These are phyloP conservation scores for Solenodon paradoxus DNA, from an alignment of 2,113 vertebrate species.

Conservation along the genomic window DNA sequence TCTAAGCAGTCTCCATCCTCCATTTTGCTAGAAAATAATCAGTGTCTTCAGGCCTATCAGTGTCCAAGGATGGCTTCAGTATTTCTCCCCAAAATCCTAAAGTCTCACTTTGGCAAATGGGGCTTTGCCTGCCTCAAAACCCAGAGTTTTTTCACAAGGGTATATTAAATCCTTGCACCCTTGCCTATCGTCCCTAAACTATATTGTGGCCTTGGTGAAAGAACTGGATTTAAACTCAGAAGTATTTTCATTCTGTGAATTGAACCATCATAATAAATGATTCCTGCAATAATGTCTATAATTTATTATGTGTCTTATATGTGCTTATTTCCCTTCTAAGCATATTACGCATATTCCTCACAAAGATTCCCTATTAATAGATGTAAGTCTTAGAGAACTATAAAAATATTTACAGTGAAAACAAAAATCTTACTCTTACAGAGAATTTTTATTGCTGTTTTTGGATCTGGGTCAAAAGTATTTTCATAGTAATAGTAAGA, in stretches of 20 bases:
- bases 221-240: not conserved
- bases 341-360: not conserved
- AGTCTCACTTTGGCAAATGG: not conserved
- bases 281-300: not conserved
- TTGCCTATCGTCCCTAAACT: not conserved
- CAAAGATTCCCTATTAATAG: conserved; percentile 10
- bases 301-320: not conserved
- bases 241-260: not conserved
- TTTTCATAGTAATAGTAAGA: no score
- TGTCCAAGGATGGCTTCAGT: not conserved
- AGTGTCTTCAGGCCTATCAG: not conserved
- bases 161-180: not conserved
- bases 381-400: not conserved
- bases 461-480: not conserved
- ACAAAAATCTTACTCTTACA: not conserved
- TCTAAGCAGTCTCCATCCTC: not conserved
- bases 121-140: not conserved
- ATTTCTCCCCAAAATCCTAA: not conserved
- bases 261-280: not conserved
- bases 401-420: not conserved
- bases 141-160: not conserved
- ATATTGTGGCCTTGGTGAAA: not conserved
- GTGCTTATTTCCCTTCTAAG: conserved; percentile 7
- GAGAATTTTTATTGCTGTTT: not conserved
- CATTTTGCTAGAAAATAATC: not conserved